These are phyloP conservation scores for Chrysodeixis includens DNA, from an alignment of 2,888 invertebrate genomes.

Conservation along the genomic window DNA sequence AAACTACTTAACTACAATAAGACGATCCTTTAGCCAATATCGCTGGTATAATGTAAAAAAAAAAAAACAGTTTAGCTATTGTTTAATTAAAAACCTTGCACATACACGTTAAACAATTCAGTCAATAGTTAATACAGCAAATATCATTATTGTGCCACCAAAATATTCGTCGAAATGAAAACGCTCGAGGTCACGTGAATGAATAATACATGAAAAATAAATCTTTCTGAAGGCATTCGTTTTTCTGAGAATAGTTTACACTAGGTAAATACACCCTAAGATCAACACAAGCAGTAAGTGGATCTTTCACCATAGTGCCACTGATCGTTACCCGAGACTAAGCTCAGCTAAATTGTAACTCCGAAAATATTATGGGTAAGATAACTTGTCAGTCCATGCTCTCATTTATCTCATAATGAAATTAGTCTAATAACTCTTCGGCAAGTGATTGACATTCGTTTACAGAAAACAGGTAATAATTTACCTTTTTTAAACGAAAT, in stretches of 20 bases:
- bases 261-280: slow-evolving; percentile 73
- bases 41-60: no score
- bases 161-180: slow-evolving; percentile 84
- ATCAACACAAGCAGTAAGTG: slow-evolving; percentile 66
- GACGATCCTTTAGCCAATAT: no score
- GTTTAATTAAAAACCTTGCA: neutral
- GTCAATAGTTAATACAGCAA: slow-evolving; percentile 70
- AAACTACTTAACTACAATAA: no score
- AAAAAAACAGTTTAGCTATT: no score
- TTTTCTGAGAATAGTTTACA: slow-evolving; percentile 76
- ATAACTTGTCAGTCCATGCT: neutral
- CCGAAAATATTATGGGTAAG: neutral
- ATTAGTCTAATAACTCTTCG: slow-evolving; percentile 10
- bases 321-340: neutral
- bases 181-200: slow-evolving; percentile 82
- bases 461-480: slow-evolving; percentile 55
- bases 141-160: slow-evolving; percentile 82
- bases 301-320: slow-evolving; percentile 13
- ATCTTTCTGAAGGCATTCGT: slow-evolving; percentile 80
- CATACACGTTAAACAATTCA: neutral
- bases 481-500: slow-evolving; percentile 78
- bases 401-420: neutral
- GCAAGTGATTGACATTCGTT: slow-evolving; percentile 48
- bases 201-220: slow-evolving; percentile 88
- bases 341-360: neutral